Percentiles rank a stretch among this genome's conserved stretches.
These are phyloP conservation scores for Diachasma alloeum DNA, from an alignment of 1,140 invertebrate species.

Conservation along the genomic window DNA sequence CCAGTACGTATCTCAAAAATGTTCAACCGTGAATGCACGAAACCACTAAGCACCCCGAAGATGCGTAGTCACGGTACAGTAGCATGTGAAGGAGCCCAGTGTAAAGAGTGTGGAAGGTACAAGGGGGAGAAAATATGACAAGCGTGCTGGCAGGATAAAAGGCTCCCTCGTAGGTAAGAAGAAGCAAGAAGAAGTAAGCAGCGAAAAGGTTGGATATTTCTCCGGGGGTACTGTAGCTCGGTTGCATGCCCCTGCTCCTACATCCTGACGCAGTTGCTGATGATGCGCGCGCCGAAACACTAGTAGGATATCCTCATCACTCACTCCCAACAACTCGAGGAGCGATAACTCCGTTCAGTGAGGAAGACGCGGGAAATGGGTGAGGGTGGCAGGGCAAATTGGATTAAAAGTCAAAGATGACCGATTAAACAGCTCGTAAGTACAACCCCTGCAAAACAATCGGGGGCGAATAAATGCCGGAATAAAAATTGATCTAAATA, in stretches of 20 bases:
- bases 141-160: background rate
- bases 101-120: background rate
- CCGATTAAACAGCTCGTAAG: background rate
- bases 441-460: background rate
- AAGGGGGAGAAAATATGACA: background rate
- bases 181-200: no score
- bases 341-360: background rate
- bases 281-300: background rate
- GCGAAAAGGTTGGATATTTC: no score
- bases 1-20: background rate
- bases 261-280: no score
- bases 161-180: background rate
- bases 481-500: no score
- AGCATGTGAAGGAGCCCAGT: background rate
- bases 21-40: background rate
- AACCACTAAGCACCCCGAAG: background rate
- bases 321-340: background rate
- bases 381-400: background rate
- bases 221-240: no score
- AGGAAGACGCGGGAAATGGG: background rate
- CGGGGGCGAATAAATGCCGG: no score
- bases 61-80: constrained; percentile 4
- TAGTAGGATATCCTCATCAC: no score
- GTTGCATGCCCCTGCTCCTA: no score
- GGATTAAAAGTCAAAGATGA: background rate